phyloP scores from a whole-genome alignment of 2,113 vertebrate species.

The Oreochromis aureus region DNA sequence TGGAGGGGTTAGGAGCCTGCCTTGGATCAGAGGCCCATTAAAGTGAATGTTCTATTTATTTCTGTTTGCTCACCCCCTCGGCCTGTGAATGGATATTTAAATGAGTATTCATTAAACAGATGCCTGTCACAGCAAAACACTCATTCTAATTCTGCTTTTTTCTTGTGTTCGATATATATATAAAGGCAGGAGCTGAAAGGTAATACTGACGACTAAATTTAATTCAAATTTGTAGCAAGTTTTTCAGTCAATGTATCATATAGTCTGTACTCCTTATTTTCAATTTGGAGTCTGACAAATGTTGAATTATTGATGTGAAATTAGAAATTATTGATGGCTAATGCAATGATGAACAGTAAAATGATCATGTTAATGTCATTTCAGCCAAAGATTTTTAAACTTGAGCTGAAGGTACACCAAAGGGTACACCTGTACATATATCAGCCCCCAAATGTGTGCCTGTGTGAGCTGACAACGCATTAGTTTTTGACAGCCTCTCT shows the following conservation, averaged over 20 bases:
- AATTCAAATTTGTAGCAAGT: neutral
- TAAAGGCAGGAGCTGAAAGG: neutral
- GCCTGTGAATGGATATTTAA: conserved; percentile 38
- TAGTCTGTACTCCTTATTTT: neutral
- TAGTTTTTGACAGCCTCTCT: neutral
- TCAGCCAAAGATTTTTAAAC: neutral
- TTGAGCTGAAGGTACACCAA: neutral
- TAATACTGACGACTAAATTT: neutral
- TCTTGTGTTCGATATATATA: neutral
- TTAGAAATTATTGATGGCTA: neutral
- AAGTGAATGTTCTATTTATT: conserved; percentile 54
- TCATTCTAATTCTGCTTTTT: neutral
- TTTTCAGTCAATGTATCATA: neutral
- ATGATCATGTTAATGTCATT: neutral
- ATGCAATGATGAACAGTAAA: neutral
- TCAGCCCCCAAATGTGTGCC: neutral
- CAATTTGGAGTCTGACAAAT: neutral
- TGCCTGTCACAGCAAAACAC: neutral
- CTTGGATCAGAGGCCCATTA: conserved; percentile 61
- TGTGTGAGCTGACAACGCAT: neutral
- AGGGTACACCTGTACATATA: neutral
- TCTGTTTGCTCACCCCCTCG: conserved; percentile 25
- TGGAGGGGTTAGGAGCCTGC: conserved; percentile 53
- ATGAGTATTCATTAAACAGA: conserved; percentile 28
- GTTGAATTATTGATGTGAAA: neutral